These are phyloP conservation scores for Palythoa grandis DNA, from an alignment of 92 coral and sea anemone species.

Conservation along the genomic window DNA sequence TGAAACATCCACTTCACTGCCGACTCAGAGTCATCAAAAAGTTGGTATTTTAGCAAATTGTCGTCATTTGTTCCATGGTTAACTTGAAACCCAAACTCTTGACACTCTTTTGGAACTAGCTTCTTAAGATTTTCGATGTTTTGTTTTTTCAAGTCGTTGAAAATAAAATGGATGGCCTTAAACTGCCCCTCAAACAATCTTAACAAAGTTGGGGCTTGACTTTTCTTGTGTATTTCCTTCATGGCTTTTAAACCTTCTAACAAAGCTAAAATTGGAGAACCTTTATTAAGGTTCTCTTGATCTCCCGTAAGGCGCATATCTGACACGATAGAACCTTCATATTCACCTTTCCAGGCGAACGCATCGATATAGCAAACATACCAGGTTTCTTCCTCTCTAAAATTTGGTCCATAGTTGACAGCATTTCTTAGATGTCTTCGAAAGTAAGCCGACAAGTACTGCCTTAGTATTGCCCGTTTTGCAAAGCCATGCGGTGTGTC, in stretches of 20 bases:
- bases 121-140: not conserved
- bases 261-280: slow-evolving; percentile 27
- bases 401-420: not conserved
- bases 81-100: not conserved
- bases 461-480: slow-evolving; percentile 15
- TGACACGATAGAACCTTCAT: not conserved
- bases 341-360: slow-evolving; percentile 25
- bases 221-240: not conserved
- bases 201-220: not conserved
- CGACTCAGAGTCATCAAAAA: not conserved
- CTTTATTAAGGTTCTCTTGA: not conserved
- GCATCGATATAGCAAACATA: slow-evolving; percentile 19
- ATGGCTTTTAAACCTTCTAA: not conserved
- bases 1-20: not conserved
- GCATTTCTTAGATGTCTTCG: not conserved
- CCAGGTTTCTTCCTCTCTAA: not conserved
- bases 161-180: slow-evolving; percentile 14
- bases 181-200: not conserved
- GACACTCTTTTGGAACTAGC: not conserved
- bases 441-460: not conserved
- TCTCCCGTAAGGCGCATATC: not conserved
- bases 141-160: not conserved
- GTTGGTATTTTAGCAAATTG: not conserved
- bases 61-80: too few species aligned
- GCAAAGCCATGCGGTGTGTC: slow-evolving; percentile 35